Conservation (phyloP, 1,140 invertebrate genomes). For the Drosophila orosa region DNA sequence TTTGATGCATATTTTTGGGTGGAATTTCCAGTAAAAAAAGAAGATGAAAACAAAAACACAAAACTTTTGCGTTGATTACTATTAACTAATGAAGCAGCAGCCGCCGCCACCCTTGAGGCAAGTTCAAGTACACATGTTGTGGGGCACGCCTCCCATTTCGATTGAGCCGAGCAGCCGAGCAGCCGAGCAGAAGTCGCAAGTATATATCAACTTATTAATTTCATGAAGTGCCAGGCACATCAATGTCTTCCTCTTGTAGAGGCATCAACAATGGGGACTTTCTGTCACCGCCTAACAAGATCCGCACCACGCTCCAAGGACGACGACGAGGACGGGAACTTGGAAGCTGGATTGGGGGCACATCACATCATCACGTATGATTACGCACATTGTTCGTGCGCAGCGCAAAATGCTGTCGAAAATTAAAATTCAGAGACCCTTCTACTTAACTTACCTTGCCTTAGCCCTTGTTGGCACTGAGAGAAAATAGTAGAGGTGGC, state of each 20-base stretch:
- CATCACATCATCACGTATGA: conserved; percentile 83
- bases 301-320: conserved; percentile 36
- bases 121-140: conserved; percentile 39
- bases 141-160: conserved; percentile 30
- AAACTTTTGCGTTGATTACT: conserved; percentile 45
- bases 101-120: conserved; percentile 24
- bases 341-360: conserved; percentile 34
- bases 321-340: conserved; percentile 31
- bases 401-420: conserved; percentile 80
- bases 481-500: background rate
- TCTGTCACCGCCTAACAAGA: conserved; percentile 38
- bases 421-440: conserved; percentile 83
- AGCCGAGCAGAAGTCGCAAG: conserved; percentile 52
- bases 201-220: conserved; percentile 84
- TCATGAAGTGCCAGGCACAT: conserved; percentile 80
- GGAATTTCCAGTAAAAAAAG: conserved; percentile 13
- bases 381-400: conserved; percentile 83
- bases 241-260: conserved; percentile 77
- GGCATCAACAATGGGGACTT: conserved; percentile 56
- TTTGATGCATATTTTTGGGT: conserved; percentile 49
- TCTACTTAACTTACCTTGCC: conserved; percentile 80
- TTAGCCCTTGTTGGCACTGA: conserved; percentile 34
- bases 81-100: conserved; percentile 47
- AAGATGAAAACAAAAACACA: conserved; percentile 25
- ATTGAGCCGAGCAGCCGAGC: conserved; percentile 34